phyloP scores from a whole-genome alignment of 2,113 vertebrate genomes.

The Stictonetta naevosa region DNA sequence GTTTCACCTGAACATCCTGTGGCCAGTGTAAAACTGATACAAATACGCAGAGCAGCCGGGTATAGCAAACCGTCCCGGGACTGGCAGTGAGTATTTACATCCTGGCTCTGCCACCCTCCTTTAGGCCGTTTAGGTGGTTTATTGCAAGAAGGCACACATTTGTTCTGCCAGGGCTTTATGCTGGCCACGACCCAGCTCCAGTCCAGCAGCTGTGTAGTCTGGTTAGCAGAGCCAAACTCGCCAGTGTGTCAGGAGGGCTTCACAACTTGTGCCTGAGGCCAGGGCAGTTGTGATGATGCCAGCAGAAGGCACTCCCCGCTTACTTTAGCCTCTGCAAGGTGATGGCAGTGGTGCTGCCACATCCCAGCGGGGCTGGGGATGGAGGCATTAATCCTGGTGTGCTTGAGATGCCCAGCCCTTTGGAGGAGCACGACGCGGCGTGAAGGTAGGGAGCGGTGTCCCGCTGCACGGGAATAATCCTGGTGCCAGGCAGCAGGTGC shows the following conservation, averaged over 20 bases:
- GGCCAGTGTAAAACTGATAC: background rate
- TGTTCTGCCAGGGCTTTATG: background rate
- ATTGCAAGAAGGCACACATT: background rate
- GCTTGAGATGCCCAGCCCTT: background rate
- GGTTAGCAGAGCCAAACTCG: background rate
- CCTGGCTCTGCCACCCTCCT: background rate
- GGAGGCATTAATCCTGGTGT: background rate
- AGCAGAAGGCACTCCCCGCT: background rate
- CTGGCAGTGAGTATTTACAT: background rate
- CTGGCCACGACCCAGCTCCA: background rate
- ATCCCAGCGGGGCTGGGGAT: fast-evolving
- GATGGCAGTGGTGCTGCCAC: background rate
- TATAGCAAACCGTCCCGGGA: background rate
- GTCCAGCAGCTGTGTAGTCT: background rate
- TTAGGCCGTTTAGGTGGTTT: background rate
- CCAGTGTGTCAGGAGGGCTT: background rate
- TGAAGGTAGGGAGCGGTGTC: background rate
- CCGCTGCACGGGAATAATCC: fast-evolving
- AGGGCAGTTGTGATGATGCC: background rate
- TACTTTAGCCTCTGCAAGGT: background rate
- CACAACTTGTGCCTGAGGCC: background rate
- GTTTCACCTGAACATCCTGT: background rate
- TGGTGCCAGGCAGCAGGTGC: background rate
- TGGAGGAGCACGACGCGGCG: background rate
- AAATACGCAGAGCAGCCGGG: background rate